Evolutionary conservation across 1,140 invertebrate genomes (phyloP).

Genomic region (Trichogramma pretiosum): DNA sequence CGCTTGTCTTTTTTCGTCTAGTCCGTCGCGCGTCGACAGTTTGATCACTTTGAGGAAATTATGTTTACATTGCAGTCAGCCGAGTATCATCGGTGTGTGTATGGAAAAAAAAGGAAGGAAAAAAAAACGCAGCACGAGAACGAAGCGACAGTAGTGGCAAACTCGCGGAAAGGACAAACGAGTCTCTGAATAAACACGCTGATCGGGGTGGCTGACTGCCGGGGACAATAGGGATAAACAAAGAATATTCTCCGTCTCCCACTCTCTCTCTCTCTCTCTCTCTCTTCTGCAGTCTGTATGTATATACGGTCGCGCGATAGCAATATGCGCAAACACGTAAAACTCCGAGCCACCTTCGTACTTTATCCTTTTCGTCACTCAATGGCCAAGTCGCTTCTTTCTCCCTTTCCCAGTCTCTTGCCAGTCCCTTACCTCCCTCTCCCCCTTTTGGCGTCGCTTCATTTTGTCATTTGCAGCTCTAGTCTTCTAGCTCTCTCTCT

Average conservation of each 20-base stretch:
- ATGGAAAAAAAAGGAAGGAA: background rate
- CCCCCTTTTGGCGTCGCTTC: background rate
- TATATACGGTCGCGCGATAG: no score
- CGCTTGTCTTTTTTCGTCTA: no score
- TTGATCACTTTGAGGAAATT: no score
- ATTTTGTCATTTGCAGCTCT: slow-evolving; percentile 11
- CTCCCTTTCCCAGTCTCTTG: slow-evolving; percentile 9
- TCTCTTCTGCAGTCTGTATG: no score
- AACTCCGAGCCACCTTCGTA: slow-evolving; percentile 19
- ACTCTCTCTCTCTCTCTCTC: no score
- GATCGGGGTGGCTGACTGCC: no score
- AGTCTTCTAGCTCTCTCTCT: slow-evolving; percentile 13
- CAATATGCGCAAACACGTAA: slow-evolving; percentile 40
- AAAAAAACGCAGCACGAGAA: background rate
- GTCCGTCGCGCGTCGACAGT: no score
- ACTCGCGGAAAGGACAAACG: background rate
- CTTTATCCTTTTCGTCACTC: slow-evolving; percentile 12
- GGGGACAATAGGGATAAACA: slow-evolving; percentile 43
- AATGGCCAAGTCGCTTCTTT: slow-evolving; percentile 8
- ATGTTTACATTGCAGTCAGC: no score
- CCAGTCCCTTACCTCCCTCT: background rate
- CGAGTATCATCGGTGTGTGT: no score
- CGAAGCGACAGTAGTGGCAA: background rate
- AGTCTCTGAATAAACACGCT: background rate
- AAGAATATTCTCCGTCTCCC: no score